These are phyloP conservation scores for Dipodomys stephensi DNA, from an alignment of 2,113 vertebrate genomes.

Conservation along the genomic window DNA sequence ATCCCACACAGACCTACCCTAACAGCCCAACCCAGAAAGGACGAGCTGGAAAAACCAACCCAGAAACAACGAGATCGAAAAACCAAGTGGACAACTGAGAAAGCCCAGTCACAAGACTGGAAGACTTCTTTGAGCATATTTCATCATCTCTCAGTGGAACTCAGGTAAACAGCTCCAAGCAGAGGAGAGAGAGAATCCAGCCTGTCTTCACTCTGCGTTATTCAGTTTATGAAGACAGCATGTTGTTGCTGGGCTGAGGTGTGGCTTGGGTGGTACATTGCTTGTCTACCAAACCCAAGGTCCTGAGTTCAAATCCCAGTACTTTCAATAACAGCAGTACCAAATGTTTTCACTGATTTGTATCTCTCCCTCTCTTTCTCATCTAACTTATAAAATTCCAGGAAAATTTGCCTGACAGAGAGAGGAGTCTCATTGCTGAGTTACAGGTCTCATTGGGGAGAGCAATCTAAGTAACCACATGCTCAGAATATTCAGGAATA, in stretches of 20 bases:
- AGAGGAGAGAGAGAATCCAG: too few relatives aligned
- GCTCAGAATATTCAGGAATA: conserved; percentile 15
- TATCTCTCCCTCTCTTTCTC: not conserved
- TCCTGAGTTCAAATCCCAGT: too few relatives aligned
- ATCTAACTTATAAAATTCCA: conserved; percentile 35
- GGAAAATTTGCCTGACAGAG: not conserved
- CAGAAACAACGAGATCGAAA: not conserved
- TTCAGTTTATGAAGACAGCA: too few relatives aligned
- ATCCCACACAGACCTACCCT: not conserved
- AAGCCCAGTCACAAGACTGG: not conserved
- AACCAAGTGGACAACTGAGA: not conserved
- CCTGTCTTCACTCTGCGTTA: not conserved
- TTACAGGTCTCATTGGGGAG: not conserved
- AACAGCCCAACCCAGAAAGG: not conserved
- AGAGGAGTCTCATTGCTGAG: not conserved
- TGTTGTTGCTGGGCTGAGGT: too few relatives aligned
- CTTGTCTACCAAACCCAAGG: too few relatives aligned
- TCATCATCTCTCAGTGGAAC: not conserved
- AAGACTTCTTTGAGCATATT: not conserved
- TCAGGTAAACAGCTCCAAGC: not conserved
- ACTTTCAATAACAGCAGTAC: too few relatives aligned
- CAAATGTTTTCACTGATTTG: not conserved
- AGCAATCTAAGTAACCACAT: not conserved
- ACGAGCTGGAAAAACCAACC: not conserved
- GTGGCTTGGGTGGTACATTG: too few relatives aligned